These are phyloP conservation scores for Drosophila santomea DNA, from an alignment of 1,140 invertebrate genomes.

Conservation along the genomic window DNA sequence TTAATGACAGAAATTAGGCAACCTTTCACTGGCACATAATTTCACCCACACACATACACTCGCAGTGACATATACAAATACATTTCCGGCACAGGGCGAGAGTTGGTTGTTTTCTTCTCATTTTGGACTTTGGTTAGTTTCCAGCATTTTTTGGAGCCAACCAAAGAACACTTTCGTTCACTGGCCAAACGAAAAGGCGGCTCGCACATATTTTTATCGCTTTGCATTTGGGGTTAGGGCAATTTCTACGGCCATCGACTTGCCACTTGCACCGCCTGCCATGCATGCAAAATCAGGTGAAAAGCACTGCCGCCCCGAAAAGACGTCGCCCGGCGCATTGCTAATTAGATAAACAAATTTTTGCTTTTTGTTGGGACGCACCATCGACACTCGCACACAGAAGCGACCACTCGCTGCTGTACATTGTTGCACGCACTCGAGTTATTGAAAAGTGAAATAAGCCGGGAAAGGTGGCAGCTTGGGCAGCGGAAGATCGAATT, in stretches of 20 bases:
- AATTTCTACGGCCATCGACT: constrained; percentile 61
- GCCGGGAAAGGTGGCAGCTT: constrained; percentile 21
- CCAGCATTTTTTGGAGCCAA: constrained; percentile 12
- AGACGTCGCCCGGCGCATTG: constrained; percentile 65
- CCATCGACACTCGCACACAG: constrained; percentile 19
- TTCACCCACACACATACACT: constrained; percentile 52
- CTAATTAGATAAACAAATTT: constrained; percentile 82
- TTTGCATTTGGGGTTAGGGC: constrained; percentile 74
- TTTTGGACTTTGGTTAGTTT: not conserved
- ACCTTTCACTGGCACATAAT: constrained; percentile 67
- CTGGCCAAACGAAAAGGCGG: constrained; percentile 20
- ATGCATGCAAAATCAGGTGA: constrained; percentile 72
- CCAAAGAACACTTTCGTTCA: constrained; percentile 74
- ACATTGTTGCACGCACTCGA: constrained; percentile 80
- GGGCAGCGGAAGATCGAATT: not conserved
- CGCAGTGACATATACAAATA: not conserved
- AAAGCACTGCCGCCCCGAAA: constrained; percentile 41
- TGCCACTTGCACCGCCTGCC: constrained; percentile 39
- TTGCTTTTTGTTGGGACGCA: constrained; percentile 24
- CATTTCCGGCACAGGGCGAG: constrained; percentile 48
- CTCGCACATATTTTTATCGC: constrained; percentile 41
- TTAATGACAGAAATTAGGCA: constrained; percentile 61
- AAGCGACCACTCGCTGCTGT: constrained; percentile 7
- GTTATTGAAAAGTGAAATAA: constrained; percentile 79
- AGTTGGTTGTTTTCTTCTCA: constrained; percentile 28